These are phyloP conservation scores for Myopa testacea DNA, from an alignment of 2,888 invertebrate genomes.

Conservation along the genomic window DNA sequence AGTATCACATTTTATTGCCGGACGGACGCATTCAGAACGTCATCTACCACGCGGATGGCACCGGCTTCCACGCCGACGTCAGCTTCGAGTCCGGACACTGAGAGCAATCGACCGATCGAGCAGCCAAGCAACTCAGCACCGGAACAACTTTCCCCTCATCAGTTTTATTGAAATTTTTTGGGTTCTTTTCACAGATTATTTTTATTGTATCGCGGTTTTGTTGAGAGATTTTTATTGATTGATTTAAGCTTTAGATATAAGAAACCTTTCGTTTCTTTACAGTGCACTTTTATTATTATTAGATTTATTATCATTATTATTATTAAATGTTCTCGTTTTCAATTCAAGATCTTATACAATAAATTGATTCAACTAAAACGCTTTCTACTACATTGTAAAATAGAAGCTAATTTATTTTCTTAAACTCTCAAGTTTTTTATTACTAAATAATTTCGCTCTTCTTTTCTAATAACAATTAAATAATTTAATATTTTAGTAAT, in stretches of 20 bases:
- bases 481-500: no score
- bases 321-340: no score
- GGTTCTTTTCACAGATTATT: neutral
- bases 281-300: no score
- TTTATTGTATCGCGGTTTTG: neutral
- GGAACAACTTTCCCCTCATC: neutral
- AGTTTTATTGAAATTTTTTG: neutral
- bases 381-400: no score
- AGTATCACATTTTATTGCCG: constrained; percentile 82
- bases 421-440: no score
- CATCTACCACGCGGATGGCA: constrained; percentile 80
- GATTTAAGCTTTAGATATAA: neutral
- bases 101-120: constrained; percentile 23
- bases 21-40: constrained; percentile 85
- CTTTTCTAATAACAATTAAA: no score
- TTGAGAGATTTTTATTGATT: neutral
- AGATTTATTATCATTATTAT: no score
- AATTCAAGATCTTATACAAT: no score
- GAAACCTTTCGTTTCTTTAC: neutral
- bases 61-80: constrained; percentile 83
- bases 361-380: no score
- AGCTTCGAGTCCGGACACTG: constrained; percentile 71
- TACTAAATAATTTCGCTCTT: no score
- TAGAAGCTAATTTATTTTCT: no score
- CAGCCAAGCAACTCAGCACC: neutral